phyloP scores from a whole-genome alignment of 2,113 vertebrate genomes.

The Panthera uncia region DNA sequence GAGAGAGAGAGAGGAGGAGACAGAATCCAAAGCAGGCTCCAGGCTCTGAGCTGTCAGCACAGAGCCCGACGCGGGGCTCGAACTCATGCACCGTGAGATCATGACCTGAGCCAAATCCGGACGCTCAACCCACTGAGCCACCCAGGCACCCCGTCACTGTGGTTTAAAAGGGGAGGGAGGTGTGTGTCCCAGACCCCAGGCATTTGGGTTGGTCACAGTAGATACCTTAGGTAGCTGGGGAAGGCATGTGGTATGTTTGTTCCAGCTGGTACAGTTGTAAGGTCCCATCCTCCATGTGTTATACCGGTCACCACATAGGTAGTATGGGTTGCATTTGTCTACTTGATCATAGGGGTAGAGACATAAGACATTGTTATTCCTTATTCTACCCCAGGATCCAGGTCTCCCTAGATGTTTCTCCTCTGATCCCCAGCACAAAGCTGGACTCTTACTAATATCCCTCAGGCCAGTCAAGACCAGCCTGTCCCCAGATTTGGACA shows the following conservation, averaged over 20 bases:
- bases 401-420: not conserved
- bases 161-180: not conserved
- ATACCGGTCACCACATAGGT: constrained; percentile 48
- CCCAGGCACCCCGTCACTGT: not conserved
- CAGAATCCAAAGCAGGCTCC: no score
- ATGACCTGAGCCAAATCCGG: no score
- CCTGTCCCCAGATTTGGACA: not conserved
- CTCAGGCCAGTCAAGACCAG: not conserved
- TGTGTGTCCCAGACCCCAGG: not conserved
- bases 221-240: constrained; percentile 77
- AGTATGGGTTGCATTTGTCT: constrained; percentile 71
- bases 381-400: not conserved
- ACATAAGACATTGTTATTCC: constrained; percentile 17
- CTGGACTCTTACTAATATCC: not conserved
- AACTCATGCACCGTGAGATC: no score
- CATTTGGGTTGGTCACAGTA: not conserved
- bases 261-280: constrained; percentile 66
- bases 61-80: no score
- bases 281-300: constrained; percentile 68
- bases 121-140: no score
- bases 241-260: constrained; percentile 68
- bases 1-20: no score
- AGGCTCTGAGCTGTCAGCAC: no score
- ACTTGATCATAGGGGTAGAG: constrained; percentile 14
- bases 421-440: constrained; percentile 2